Evolutionary conservation across 2,888 invertebrate species (phyloP).

Genomic region (Blastobasis lacticolella): DNA sequence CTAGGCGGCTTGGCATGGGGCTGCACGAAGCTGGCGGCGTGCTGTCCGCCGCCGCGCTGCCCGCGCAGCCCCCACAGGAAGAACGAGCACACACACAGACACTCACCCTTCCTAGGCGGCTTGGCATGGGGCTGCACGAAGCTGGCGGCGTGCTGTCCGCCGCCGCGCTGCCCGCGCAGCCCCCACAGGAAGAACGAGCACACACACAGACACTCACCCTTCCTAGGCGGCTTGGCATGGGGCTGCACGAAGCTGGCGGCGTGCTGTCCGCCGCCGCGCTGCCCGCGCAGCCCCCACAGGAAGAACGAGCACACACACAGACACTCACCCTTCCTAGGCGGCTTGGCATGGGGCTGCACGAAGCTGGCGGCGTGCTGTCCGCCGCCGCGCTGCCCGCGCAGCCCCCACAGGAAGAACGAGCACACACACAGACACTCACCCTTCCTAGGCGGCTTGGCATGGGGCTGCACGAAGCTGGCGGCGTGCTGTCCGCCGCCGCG

Average conservation of each 20-base stretch:
- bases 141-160: constrained; percentile 68
- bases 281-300: constrained; percentile 75
- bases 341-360: constrained; percentile 14
- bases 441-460: constrained; percentile 21
- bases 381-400: constrained; percentile 69
- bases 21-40: constrained; percentile 47
- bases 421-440: constrained; percentile 16
- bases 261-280: constrained; percentile 69
- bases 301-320: constrained; percentile 28
- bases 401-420: constrained; percentile 68
- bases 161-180: constrained; percentile 68
- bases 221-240: constrained; percentile 19
- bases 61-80: constrained; percentile 76
- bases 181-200: constrained; percentile 68
- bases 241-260: constrained; percentile 40
- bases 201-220: constrained; percentile 17
- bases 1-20: constrained; percentile 17
- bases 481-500: constrained; percentile 69
- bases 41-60: constrained; percentile 67
- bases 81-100: constrained; percentile 11
- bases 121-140: constrained; percentile 19
- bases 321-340: constrained; percentile 24
- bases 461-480: constrained; percentile 37
- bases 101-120: constrained; percentile 25
- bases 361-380: constrained; percentile 68